Evolutionary conservation across 1,140 invertebrate species (phyloP).

Genomic region (Cotesia vestalis): DNA sequence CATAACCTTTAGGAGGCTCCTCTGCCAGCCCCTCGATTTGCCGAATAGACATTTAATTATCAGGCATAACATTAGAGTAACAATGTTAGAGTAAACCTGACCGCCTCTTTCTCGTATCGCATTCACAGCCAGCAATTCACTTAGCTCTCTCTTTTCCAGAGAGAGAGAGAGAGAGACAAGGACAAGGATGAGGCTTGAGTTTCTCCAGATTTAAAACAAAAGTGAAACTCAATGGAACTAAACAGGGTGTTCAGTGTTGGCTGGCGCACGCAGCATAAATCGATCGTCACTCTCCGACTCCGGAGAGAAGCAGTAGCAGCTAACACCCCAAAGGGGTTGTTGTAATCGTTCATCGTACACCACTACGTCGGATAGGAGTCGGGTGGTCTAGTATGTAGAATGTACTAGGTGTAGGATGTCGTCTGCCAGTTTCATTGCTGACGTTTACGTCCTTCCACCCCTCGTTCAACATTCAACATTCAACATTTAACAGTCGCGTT

Average conservation of each 20-base stretch:
- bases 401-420: conserved; percentile 13
- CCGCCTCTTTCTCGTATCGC: neutral
- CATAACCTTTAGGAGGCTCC: too few relatives aligned
- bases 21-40: neutral
- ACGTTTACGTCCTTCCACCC: conserved; percentile 7
- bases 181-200: too few relatives aligned
- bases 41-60: neutral
- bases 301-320: conserved; percentile 2
- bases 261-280: conserved; percentile 30
- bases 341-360: neutral
- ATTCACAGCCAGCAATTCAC: too few relatives aligned
- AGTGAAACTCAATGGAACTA: too few relatives aligned
- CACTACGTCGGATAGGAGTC: too few relatives aligned
- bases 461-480: neutral
- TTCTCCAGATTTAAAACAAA: too few relatives aligned
- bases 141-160: neutral
- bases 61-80: neutral
- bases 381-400: too few relatives aligned
- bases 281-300: conserved; percentile 10
- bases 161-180: too few relatives aligned
- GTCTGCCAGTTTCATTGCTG: conserved; percentile 25
- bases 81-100: neutral
- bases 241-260: neutral
- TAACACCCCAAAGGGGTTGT: conserved; percentile 19
- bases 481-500: too few relatives aligned